phyloP scores from a whole-genome alignment of 1,140 invertebrate species.

The Leucophenga varia region DNA sequence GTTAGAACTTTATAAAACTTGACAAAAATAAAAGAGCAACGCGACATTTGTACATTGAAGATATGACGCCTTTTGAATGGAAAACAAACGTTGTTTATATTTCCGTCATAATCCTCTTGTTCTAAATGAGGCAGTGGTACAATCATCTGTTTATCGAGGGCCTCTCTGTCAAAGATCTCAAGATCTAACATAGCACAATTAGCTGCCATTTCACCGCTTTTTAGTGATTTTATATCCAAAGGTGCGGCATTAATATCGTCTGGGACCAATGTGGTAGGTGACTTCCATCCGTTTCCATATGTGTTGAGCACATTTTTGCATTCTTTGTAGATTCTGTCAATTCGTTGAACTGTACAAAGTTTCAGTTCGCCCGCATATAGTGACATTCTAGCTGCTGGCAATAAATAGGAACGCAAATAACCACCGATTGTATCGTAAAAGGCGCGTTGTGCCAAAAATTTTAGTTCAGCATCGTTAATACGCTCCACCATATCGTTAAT shows the following conservation, averaged over 20 bases:
- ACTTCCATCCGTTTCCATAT: conserved; percentile 46
- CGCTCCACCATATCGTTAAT: conserved; percentile 34
- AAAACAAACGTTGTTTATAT: conserved; percentile 40
- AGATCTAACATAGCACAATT: conserved; percentile 35
- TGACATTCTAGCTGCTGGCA: conserved; percentile 44
- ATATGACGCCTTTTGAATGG: conserved; percentile 41
- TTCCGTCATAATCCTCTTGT: conserved; percentile 24
- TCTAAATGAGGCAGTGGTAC: conserved; percentile 42
- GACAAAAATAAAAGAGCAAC: conserved; percentile 32
- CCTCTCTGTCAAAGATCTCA: conserved; percentile 4
- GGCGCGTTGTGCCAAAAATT: conserved; percentile 27
- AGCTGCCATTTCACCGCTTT: conserved; percentile 5
- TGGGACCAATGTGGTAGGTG: conserved; percentile 13
- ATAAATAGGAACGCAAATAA: conserved; percentile 38
- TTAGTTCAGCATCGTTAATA: conserved; percentile 21
- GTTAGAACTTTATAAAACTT: conserved; percentile 37
- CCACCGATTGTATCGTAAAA: conserved; percentile 49
- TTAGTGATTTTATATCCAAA: background rate
- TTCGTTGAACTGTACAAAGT: conserved; percentile 26
- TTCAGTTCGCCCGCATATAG: conserved; percentile 46
- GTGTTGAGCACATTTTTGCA: conserved; percentile 42
- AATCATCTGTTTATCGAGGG: conserved; percentile 31
- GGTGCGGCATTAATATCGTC: conserved; percentile 22
- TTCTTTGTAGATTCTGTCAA: conserved; percentile 31
- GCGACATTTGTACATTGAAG: conserved; percentile 37